These are phyloP conservation scores for Noctilio leporinus DNA, from an alignment of 2,113 vertebrate species.

Conservation along the genomic window DNA sequence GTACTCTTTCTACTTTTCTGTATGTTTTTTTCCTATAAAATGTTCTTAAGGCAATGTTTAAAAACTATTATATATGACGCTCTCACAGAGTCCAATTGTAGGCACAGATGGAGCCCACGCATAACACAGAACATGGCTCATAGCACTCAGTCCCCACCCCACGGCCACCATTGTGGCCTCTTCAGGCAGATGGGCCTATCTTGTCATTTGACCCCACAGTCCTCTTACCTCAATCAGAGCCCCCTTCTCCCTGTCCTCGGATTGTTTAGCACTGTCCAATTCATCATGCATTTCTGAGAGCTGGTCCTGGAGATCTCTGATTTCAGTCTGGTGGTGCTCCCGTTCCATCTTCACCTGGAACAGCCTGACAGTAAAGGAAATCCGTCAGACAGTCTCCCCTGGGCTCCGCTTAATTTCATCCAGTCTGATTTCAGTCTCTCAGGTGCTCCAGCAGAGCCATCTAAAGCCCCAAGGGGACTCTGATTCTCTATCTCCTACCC, in stretches of 20 bases:
- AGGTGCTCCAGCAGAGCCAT: not conserved
- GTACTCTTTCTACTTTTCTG: not conserved
- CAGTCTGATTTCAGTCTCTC: not conserved
- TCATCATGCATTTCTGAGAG: slow-evolving; percentile 99
- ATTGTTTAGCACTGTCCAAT: slow-evolving; percentile 88
- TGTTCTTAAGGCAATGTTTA: not conserved
- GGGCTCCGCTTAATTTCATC: not conserved
- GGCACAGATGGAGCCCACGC: not conserved
- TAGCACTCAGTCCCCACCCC: not conserved
- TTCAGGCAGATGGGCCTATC: not conserved
- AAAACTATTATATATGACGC: not conserved
- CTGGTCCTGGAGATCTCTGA: slow-evolving; percentile 97
- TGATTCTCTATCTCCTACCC: not conserved
- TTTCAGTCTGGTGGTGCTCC: slow-evolving; percentile 94
- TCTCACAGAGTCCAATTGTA: not conserved
- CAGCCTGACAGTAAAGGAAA: slow-evolving; percentile 77
- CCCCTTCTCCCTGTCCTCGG: slow-evolving; percentile 86
- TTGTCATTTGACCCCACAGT: not conserved
- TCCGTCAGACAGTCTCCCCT: not conserved
- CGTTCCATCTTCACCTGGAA: slow-evolving; percentile 98
- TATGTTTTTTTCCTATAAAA: not conserved
- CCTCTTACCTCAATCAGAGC: slow-evolving; percentile 85
- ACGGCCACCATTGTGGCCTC: not conserved
- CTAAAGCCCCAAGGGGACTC: not conserved
- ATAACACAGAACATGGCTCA: not conserved